Conservation (phyloP, 1,140 invertebrate genomes). For the Platyura marginata region DNA sequence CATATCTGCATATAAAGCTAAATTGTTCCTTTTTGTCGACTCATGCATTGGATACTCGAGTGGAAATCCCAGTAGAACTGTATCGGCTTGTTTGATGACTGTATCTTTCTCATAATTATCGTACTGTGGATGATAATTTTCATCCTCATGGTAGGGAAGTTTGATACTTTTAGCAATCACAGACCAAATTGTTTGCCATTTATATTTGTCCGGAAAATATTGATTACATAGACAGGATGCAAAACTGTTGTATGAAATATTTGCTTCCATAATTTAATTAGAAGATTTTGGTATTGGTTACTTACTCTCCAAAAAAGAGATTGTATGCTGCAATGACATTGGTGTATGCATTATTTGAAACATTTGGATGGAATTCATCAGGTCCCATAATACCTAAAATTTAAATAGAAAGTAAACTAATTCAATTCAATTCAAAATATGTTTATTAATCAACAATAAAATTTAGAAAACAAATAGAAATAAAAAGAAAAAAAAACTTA, state of each 20-base stretch:
- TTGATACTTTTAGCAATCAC: conserved; percentile 28
- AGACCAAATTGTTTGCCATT: conserved; percentile 16
- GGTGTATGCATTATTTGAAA: conserved; percentile 33
- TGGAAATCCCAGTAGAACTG: conserved; percentile 31
- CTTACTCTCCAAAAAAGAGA: conserved; percentile 24
- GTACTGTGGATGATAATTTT: conserved; percentile 34
- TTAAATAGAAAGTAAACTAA: background rate
- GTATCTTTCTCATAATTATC: conserved; percentile 23
- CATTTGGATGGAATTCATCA: conserved; percentile 33
- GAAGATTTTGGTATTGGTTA: too few species aligned
- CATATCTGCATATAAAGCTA: conserved; percentile 29
- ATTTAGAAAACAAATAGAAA: too few species aligned
- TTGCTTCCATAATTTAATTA: too few species aligned
- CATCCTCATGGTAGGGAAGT: conserved; percentile 24
- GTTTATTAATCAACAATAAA: too few species aligned
- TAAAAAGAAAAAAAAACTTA: too few species aligned
- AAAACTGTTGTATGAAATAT: too few species aligned
- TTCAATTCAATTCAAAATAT: too few species aligned
- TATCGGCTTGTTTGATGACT: conserved; percentile 35
- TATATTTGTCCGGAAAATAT: background rate
- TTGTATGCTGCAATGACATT: conserved; percentile 33
- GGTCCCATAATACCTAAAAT: conserved; percentile 30
- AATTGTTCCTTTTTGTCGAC: conserved; percentile 26
- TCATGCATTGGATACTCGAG: conserved; percentile 26
- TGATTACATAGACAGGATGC: conserved; percentile 23